Conservation (phyloP, 2,113 vertebrate genomes). For the Edolisoma coerulescens region DNA sequence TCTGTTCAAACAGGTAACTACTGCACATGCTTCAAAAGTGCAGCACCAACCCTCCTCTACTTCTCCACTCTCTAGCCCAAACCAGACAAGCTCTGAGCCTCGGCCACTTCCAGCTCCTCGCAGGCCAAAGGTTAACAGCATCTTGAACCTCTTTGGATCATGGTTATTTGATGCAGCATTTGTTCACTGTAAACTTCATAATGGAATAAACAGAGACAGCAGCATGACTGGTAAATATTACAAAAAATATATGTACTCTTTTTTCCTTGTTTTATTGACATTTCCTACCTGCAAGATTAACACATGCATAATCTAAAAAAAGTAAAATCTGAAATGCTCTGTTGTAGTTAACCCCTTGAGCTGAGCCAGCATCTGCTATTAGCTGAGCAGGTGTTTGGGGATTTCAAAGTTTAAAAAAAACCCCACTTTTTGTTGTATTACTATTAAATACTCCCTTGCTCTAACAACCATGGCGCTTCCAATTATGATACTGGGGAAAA, state of each 20-base stretch:
- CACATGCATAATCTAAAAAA: background rate
- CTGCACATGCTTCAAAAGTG: slow-evolving; percentile 84
- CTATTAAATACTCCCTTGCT: background rate
- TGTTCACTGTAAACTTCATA: slow-evolving; percentile 97
- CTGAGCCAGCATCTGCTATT: slow-evolving; percentile 26
- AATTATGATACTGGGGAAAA: slow-evolving; percentile 37
- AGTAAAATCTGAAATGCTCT: slow-evolving; percentile 22
- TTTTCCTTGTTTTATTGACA: slow-evolving; percentile 54
- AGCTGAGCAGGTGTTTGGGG: background rate
- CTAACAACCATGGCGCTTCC: slow-evolving; percentile 11
- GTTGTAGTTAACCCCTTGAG: slow-evolving; percentile 62
- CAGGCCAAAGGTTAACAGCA: slow-evolving; percentile 95
- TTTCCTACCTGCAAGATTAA: slow-evolving; percentile 87
- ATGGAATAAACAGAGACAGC: slow-evolving; percentile 91
- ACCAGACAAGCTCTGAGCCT: slow-evolving; percentile 90
- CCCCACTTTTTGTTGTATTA: background rate
- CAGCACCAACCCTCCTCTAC: slow-evolving; percentile 86
- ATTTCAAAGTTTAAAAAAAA: background rate
- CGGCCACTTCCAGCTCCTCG: slow-evolving; percentile 89
- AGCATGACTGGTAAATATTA: slow-evolving; percentile 94
- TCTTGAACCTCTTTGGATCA: slow-evolving; percentile 95
- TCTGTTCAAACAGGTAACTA: slow-evolving; percentile 73
- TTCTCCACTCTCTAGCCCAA: slow-evolving; percentile 91
- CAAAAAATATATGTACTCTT: slow-evolving; percentile 11
- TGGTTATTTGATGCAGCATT: slow-evolving; percentile 95